Evolutionary conservation across 2,113 vertebrate species (phyloP).

Genomic region (Tachysurus fulvidraco): DNA sequence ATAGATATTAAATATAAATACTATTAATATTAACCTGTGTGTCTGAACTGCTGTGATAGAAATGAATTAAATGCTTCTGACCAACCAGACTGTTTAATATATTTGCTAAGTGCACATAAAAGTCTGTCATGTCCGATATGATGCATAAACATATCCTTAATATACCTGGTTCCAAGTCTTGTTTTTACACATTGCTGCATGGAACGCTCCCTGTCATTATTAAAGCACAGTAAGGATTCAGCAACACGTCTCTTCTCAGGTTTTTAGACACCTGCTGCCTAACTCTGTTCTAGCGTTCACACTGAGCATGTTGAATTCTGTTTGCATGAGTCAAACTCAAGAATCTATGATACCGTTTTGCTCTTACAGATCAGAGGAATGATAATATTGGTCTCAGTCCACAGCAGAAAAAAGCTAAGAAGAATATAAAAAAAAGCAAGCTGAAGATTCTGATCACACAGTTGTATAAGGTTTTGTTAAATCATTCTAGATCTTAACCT

Average conservation of each 20-base stretch:
- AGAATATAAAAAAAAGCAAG: background rate
- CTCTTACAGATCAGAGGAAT: background rate
- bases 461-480: background rate
- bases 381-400: background rate
- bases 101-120: background rate
- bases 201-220: background rate
- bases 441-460: background rate
- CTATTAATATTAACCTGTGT: background rate
- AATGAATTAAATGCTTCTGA: background rate
- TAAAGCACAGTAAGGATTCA: constrained; percentile 12
- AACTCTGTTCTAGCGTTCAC: constrained; percentile 15
- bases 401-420: background rate
- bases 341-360: background rate
- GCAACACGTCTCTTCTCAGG: background rate
- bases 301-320: background rate
- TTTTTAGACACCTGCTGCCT: constrained; percentile 12
- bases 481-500: background rate
- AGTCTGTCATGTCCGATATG: background rate
- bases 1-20: no score
- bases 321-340: background rate
- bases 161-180: background rate
- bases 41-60: background rate
- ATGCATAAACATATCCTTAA: background rate
- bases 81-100: background rate
- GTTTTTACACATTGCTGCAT: background rate